Evolutionary conservation across 2,888 invertebrate species (phyloP), one percentile per base, ranked within the genome.

Genomic region (Drosophila multiciliata): DNA sequence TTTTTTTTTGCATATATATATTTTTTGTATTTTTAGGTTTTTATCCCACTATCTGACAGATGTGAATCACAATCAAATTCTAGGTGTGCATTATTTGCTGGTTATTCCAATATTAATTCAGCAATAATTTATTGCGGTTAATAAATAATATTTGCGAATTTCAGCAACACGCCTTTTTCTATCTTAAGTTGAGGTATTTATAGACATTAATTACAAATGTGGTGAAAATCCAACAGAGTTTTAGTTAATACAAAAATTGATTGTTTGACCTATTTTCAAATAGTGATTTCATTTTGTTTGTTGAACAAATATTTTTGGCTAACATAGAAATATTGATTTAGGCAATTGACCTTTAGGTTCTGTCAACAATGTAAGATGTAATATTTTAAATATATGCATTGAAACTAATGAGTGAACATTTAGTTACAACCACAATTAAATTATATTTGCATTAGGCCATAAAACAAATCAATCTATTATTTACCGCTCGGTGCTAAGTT

Each of bases 341-440:
- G 52, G 48, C 35, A 68, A 66, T 66, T 69, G 65, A 20, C 20
- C 60, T 48, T 73, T 33, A 59, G 54, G 20, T 33, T 62, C 55
- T 38, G 23, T n/a, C 15, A 15, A 23, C 26, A 35, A 7, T n/a
- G 8, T 23, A 1, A 45, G 36, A 48, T 52, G 23, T 50, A 52
- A 52, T 33, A 48, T 38, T 57, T 42, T 49, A 49, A 49, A 36
- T 29, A 29, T 40, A 58, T 59, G 26, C 48, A 54, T 29, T 23
- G 5, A 20, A 61, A 48, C 48, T 11, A 32, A 45, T 60, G 40
- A 57, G 57, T 35, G 70, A 17, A 3, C 70, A 11, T 9, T 26
- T 20, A 0, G 17, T 23, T 8, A 36, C 32, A 26, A 33, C 4
- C 26, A 35, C 20, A 45, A 45, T 12, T 20, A 33, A 20, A 32